Evolutionary conservation across 2,113 vertebrate genomes (phyloP).

Genomic region (Pachyramphus minor): DNA sequence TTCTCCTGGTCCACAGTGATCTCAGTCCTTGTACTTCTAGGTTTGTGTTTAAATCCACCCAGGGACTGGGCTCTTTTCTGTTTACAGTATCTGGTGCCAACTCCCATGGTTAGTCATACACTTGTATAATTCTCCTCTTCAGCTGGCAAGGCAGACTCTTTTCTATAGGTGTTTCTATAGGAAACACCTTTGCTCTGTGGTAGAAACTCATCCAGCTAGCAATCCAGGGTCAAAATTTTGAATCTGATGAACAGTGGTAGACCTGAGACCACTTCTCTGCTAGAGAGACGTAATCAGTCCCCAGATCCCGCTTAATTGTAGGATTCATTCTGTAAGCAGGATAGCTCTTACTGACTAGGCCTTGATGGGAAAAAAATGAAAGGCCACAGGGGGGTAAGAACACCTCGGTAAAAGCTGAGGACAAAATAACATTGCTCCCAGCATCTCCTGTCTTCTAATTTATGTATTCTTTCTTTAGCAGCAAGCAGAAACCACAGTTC

Average conservation of each 20-base stretch:
- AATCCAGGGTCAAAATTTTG: background rate
- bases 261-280: background rate
- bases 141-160: background rate
- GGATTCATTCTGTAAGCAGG: background rate
- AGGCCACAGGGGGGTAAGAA: background rate
- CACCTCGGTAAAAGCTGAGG: background rate
- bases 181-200: background rate
- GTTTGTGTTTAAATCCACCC: background rate
- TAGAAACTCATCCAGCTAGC: background rate
- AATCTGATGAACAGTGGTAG: background rate
- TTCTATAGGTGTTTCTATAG: background rate
- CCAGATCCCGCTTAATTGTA: background rate
- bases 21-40: background rate
- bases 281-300: background rate
- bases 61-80: background rate
- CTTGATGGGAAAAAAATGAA: background rate
- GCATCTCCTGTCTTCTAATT: background rate
- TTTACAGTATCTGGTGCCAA: background rate
- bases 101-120: accelerated
- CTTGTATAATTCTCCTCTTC: background rate
- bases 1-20: background rate
- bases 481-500: background rate
- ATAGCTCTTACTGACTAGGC: background rate
- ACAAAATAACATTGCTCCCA: background rate
- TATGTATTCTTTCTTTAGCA: background rate